Base-by-base conservation (phyloP, 1,140 invertebrate genomes). In the Orussus abietinus region DNA sequence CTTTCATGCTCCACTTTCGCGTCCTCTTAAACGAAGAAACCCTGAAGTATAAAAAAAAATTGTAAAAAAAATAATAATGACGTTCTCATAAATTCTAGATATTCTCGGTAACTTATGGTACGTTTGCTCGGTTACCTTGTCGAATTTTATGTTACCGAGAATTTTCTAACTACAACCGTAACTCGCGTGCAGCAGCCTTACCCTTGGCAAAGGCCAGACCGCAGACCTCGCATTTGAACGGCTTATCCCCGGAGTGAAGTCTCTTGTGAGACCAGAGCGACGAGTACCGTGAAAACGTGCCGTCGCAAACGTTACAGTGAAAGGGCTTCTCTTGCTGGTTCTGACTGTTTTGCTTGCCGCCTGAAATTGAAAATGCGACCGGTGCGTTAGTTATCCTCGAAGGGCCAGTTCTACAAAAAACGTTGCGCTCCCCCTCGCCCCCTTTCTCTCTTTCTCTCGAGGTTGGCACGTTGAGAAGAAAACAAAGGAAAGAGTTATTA, bases 171-270 rank as follows among this genome's bases (percentile, higher is more conserved):
- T n/a, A n/a, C n/a, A n/a, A n/a, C n/a, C n/a, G n/a, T n/a, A n/a
- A n/a, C n/a, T n/a, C n/a, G n/a, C n/a, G n/a, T n/a, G n/a, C n/a
- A n/a, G n/a, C n/a, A 25, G 6, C 45, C 47, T 68, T 59, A 73
- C 70, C 69, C 69, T 89, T 88, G 15, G 92, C 92, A 73, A 96
- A 96, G 42, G 90, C 89, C 61, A 96, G 82, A 15, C 89, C 90
- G 72, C 93, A 97, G 25, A 92, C 87, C 53, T 90, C 86, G 74
- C 92, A 96, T 65, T 90, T 90, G 64, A 91, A 90, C 50, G 89
- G 88, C 69, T 92, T 92, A 64, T 92, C 89, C 17, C 88, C 88
- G 37, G 86, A 84, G 68, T 90, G 88, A 47, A 90, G 72, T 55
- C 88, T 82, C 65, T 90, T 88, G 60, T 90, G 87, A 13, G 86